Evolutionary conservation across 1,140 invertebrate species (phyloP), one percentile per base, ranked within the genome.

Genomic region (Bathynomus jamesi): DNA sequence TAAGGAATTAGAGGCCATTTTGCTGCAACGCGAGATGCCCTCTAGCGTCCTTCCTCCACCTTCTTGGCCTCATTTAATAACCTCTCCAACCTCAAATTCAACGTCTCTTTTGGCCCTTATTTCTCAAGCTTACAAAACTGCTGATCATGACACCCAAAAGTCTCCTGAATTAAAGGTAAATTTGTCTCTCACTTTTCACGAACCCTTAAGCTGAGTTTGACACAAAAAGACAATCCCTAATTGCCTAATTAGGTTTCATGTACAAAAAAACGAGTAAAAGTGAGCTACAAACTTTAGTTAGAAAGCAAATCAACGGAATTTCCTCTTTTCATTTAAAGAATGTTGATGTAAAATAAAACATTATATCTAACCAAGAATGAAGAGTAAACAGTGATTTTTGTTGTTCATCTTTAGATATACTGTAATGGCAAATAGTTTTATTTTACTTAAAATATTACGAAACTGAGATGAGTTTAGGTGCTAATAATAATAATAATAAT

Each of bases 1-100:
- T 73, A 82, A 81, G 60, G 82, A 84, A 74, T 78, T 84, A 61
- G 83, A 84, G 73, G 70, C 78, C n/a, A 80, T 82, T 28, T 80
- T 82, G 78, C 72, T 80, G 32, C 79, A 82, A 71, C 67, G 80
- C n/a, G 81, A 82, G 72, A 65, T 53, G 27, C 62, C 24, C 31
- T 72, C 27, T 61, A 67, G 24, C 71, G 68, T 31, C 29, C 62
- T 40, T 63, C 73, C 32, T 66, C 63, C 4, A 5, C 2, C 40
- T 17, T 17, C 40, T 11, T 17, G 13, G 13, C 40, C 40, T 53
- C 40, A 53, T 53, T 1, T 21, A 1, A 5, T 21, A 21, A 17
- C 31, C 31, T n/a, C 70, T 65, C 30, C 68, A 69, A 3, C 70
- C 69, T 53, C 69, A 69, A 25, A 70, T 65, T 4, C 62, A 71